Evolutionary conservation across 1,140 invertebrate species (phyloP).

Genomic region (Aphaenogaster ashmeadi): DNA sequence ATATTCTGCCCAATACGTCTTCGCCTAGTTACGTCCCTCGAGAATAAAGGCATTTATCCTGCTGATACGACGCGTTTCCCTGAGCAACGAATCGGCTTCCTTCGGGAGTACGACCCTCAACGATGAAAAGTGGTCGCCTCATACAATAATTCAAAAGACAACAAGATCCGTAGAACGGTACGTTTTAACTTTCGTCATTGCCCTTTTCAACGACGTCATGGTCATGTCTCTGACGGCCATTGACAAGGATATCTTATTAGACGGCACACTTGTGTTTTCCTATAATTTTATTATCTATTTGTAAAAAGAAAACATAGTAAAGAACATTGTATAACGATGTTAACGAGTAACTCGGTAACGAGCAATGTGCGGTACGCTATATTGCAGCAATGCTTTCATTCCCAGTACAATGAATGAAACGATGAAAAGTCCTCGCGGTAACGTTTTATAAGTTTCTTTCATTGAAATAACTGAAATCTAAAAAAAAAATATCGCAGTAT

Average conservation of each 20-base stretch:
- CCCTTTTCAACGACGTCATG: not conserved
- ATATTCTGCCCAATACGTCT: constrained; percentile 64
- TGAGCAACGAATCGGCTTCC: constrained; percentile 33
- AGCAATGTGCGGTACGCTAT: constrained; percentile 8
- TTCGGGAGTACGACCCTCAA: constrained; percentile 63
- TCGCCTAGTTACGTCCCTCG: constrained; percentile 60
- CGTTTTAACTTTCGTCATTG: constrained; percentile 20
- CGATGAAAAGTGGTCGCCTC: constrained; percentile 70
- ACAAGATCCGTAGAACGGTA: constrained; percentile 42
- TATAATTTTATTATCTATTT: constrained; percentile 33
- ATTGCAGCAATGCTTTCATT: constrained; percentile 25
- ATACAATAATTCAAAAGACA: constrained; percentile 69
- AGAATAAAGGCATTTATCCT: constrained; percentile 44
- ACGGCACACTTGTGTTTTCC: not conserved
- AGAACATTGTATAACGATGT: constrained; percentile 10
- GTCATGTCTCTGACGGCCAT: not conserved
- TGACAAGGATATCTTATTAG: constrained; percentile 3
- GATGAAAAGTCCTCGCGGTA: constrained; percentile 32
- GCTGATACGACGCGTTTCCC: constrained; percentile 41
- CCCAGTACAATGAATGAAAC: constrained; percentile 37
- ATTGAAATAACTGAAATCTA: constrained; percentile 42
- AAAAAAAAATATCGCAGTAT: not conserved
- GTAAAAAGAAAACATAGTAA: constrained; percentile 20
- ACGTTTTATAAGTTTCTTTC: constrained; percentile 42
- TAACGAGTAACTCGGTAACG: constrained; percentile 14